Base-by-base conservation (phyloP, 2,797 vertebrate species). In the Scarus forsteni region DNA sequence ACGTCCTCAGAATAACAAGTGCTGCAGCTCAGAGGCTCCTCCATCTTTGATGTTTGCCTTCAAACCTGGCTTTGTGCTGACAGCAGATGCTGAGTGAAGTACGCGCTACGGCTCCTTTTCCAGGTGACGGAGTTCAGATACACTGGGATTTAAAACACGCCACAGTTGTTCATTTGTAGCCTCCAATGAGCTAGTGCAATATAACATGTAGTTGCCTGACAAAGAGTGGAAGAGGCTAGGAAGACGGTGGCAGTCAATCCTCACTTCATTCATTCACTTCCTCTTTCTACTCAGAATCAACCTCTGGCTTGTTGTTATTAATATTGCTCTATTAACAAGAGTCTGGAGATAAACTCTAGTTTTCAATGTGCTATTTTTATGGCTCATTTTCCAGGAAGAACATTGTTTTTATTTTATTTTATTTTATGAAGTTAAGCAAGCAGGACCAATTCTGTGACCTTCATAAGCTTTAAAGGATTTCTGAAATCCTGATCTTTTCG, bases 1-100 rank as follows among this genome's bases (percentile, higher is more conserved):
- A 91, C 88, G 69, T 89, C 81, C 73, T 87, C 86, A 56, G 91
- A 93, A 93, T 93, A 93, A 90, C 87, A 93, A 91, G 87, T 86
- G 86, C 83, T 81, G 56, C 59, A 73, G 88, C 87, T 88, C 89
- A 83, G 79, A 88, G 86, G 85, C 86, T 89, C 71, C 77, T 74
- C 66, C 19, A 73, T 80, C 89, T 92, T 93, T 92, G 87, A 92
- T 90, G 89, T 90, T 82, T 69, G 81, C 67, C 90, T 90, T 91
- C 85, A 90, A 91, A 88, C 88, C 76, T 82, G 60, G 75, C 83
- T 90, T 93, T 85, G 73, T 87, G 89, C 85, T 88, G 89, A 92
- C 88, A 90, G 88, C 90, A 88, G 88, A 85, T 87, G 90, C 85
- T 40, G 83, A 90, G 80, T 86, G 82, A 91, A 88, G 79, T 71